Conservation (phyloP, 1,140 invertebrate species). For the Mercenaria mercenaria region DNA sequence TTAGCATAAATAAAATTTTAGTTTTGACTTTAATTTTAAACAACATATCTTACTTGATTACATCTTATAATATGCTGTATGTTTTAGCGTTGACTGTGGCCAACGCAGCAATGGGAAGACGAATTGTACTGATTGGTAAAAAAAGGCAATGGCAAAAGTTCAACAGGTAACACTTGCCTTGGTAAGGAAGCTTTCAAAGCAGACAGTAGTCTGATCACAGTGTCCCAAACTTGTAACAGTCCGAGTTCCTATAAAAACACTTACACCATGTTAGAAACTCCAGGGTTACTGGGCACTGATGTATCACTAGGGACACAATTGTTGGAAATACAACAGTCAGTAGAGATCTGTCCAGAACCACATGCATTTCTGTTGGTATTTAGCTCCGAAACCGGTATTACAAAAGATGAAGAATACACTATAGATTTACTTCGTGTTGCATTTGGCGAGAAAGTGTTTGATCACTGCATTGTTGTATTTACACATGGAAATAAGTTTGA, state of each 20-base stretch:
- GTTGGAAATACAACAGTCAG: not conserved
- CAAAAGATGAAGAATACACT: conserved; percentile 2
- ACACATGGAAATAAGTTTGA: conserved; percentile 4
- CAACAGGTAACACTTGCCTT: too few relatives aligned
- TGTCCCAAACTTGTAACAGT: not conserved
- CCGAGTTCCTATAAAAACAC: not conserved
- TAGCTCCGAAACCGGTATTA: not conserved
- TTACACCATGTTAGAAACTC: not conserved
- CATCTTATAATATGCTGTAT: too few relatives aligned
- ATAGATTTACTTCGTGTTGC: conserved; percentile 9
- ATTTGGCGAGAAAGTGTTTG: conserved; percentile 40
- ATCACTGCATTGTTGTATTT: too few relatives aligned
- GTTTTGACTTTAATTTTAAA: too few relatives aligned
- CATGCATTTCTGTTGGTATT: conserved; percentile 16
- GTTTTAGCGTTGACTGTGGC: too few relatives aligned
- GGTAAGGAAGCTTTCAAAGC: not conserved
- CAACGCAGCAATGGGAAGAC: too few relatives aligned
- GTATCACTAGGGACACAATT: not conserved
- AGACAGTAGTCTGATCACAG: not conserved
- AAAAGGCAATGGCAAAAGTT: too few relatives aligned
- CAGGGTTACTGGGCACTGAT: not conserved
- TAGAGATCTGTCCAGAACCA: conserved; percentile 5
- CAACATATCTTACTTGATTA: too few relatives aligned
- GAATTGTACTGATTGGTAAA: too few relatives aligned
- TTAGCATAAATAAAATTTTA: too few relatives aligned